Evolutionary conservation across 2,888 invertebrate species (phyloP).

Genomic region (Ochropacha duplaris): DNA sequence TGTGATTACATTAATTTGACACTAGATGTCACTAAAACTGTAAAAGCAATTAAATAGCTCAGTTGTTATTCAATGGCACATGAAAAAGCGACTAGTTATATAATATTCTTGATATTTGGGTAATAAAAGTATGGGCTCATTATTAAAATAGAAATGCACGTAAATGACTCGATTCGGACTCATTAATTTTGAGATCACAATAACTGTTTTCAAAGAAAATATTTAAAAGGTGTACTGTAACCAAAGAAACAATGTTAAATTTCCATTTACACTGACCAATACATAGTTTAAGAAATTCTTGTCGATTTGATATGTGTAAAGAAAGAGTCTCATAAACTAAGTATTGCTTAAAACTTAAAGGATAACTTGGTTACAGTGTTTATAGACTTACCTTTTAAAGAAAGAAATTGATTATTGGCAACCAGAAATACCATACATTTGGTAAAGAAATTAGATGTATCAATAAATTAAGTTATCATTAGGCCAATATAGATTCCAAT

Average conservation of each 20-base stretch:
- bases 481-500: constrained; percentile 33
- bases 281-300: neutral
- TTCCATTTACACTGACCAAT: neutral
- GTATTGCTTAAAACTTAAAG: neutral
- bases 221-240: neutral
- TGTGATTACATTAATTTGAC: neutral
- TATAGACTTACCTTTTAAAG: neutral
- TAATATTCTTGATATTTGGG: constrained; percentile 28
- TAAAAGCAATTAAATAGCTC: neutral
- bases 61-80: constrained; percentile 47
- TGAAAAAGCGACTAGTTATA: constrained; percentile 51
- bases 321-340: neutral
- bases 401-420: constrained; percentile 14
- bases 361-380: neutral
- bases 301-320: neutral
- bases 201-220: constrained; percentile 32
- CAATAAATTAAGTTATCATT: constrained; percentile 27
- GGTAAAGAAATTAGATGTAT: constrained; percentile 37
- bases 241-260: neutral
- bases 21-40: constrained; percentile 5
- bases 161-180: constrained; percentile 68
- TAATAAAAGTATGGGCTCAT: constrained; percentile 40
- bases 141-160: constrained; percentile 52
- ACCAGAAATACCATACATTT: constrained; percentile 59
- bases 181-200: constrained; percentile 77